These are phyloP conservation scores for Desoria tigrina DNA, from an alignment of 2,888 invertebrate genomes.

Conservation along the genomic window DNA sequence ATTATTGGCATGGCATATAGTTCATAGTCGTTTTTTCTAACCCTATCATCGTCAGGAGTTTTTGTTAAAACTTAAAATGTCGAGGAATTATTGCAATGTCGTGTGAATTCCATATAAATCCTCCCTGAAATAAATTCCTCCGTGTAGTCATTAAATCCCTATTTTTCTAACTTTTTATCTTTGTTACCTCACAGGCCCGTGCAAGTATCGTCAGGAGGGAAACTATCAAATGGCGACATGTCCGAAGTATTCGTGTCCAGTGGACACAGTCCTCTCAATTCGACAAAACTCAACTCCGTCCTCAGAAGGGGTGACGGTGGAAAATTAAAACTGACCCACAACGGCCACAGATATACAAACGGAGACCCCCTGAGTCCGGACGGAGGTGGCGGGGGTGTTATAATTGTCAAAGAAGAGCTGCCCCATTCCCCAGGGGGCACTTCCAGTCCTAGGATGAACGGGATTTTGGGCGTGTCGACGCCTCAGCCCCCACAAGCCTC, in stretches of 20 bases:
- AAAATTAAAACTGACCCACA: slow-evolving; percentile 34
- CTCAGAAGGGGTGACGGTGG: slow-evolving; percentile 25
- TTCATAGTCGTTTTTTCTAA: too few relatives aligned
- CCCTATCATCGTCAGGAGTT: too few relatives aligned
- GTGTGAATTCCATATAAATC: too few relatives aligned
- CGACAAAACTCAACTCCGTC: slow-evolving; percentile 25
- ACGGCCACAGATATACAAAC: slow-evolving; percentile 45
- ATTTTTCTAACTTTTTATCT: slow-evolving; percentile 8
- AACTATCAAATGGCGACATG: slow-evolving; percentile 48
- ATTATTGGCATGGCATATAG: too few relatives aligned
- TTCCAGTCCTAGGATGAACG: slow-evolving; percentile 45
- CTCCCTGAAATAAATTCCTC: too few relatives aligned
- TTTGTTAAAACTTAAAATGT: too few relatives aligned
- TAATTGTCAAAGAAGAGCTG: slow-evolving; percentile 45
- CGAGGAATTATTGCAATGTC: too few relatives aligned
- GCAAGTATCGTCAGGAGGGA: slow-evolving; percentile 35
- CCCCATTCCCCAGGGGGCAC: slow-evolving; percentile 36
- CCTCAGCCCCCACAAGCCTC: slow-evolving; percentile 28
- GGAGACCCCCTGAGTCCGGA: slow-evolving; percentile 42
- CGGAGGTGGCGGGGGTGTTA: slow-evolving; percentile 34
- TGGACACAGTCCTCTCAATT: not conserved
- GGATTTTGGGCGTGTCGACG: slow-evolving; percentile 32
- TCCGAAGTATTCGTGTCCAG: slow-evolving; percentile 35
- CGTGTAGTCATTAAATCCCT: not conserved
- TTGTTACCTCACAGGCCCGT: slow-evolving; percentile 37